Evolutionary conservation across 2,113 vertebrate genomes (phyloP).

Genomic region (Tautogolabrus adspersus): DNA sequence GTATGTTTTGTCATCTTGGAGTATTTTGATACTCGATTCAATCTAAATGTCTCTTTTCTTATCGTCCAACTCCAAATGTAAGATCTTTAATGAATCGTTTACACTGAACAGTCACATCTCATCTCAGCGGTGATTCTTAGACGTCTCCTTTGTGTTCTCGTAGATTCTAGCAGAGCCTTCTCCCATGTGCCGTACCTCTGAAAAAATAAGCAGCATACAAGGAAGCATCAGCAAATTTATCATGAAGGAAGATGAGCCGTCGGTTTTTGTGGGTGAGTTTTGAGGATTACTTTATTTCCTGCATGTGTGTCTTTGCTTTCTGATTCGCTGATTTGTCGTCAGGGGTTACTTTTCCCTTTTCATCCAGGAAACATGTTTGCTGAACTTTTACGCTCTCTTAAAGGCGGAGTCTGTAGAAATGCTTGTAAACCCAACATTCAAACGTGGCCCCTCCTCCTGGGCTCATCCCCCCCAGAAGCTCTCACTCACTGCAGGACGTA

Average conservation of each 20-base stretch:
- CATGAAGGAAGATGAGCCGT: conserved; percentile 39
- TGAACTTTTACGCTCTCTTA: neutral
- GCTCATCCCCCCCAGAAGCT: too few species aligned
- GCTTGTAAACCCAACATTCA: too few species aligned
- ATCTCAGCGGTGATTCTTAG: neutral
- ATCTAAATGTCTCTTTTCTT: too few species aligned
- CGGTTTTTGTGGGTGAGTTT: conserved; percentile 67
- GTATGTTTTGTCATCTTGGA: too few species aligned
- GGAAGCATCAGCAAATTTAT: fast-evolving
- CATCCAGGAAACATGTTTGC: neutral
- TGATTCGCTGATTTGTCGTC: neutral
- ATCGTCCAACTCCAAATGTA: too few species aligned
- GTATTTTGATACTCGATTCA: too few species aligned
- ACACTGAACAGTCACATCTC: neutral
- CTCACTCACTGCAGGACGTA: too few species aligned
- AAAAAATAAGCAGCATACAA: neutral
- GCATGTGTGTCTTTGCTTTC: neutral
- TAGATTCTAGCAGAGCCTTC: conserved; percentile 19
- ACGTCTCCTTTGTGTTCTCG: conserved; percentile 9
- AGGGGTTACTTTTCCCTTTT: neutral
- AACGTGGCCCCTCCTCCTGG: too few species aligned
- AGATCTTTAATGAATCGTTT: neutral
- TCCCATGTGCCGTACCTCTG: neutral
- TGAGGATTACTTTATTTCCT: neutral
- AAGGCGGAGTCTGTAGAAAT: too few species aligned